Evolutionary conservation across 2,888 invertebrate species (phyloP).

Genomic region (Andricus quercusramuli): DNA sequence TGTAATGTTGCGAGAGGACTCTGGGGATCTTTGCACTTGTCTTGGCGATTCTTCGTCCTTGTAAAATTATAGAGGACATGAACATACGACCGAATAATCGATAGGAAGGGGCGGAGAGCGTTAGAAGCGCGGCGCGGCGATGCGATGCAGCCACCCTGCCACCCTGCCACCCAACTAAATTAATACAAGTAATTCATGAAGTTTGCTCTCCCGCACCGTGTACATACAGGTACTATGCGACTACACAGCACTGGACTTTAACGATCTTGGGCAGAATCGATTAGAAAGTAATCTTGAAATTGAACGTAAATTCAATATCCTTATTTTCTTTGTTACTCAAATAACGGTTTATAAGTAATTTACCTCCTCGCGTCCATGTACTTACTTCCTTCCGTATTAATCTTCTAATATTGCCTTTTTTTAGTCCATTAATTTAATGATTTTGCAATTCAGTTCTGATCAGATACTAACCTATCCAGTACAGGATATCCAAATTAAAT

Average conservation of each 20-base stretch:
- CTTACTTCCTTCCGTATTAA: neutral
- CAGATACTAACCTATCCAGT: neutral
- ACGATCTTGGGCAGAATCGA: constrained; percentile 40
- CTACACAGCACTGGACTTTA: constrained; percentile 53
- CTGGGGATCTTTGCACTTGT: constrained; percentile 26
- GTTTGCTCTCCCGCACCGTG: constrained; percentile 66
- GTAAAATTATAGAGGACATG: constrained; percentile 69
- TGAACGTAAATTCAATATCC: constrained; percentile 39
- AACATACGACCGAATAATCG: constrained; percentile 70
- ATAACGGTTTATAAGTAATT: constrained; percentile 29
- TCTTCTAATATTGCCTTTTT: neutral
- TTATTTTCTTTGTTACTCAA: constrained; percentile 36
- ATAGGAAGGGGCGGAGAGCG: constrained; percentile 57
- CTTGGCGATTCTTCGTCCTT: constrained; percentile 37
- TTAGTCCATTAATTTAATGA: neutral
- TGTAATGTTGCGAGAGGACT: neutral
- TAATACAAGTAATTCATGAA: constrained; percentile 77
- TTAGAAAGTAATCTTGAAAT: constrained; percentile 41
- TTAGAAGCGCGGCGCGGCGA: constrained; percentile 52
- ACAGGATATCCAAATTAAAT: constrained; percentile 31
- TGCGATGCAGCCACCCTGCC: constrained; percentile 51
- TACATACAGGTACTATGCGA: constrained; percentile 49
- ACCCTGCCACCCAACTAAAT: constrained; percentile 68
- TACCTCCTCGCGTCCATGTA: constrained; percentile 14
- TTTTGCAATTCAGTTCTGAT: neutral